Base-by-base conservation (phyloP, 2,888 invertebrate species). In the Pyrgus malvae region DNA sequence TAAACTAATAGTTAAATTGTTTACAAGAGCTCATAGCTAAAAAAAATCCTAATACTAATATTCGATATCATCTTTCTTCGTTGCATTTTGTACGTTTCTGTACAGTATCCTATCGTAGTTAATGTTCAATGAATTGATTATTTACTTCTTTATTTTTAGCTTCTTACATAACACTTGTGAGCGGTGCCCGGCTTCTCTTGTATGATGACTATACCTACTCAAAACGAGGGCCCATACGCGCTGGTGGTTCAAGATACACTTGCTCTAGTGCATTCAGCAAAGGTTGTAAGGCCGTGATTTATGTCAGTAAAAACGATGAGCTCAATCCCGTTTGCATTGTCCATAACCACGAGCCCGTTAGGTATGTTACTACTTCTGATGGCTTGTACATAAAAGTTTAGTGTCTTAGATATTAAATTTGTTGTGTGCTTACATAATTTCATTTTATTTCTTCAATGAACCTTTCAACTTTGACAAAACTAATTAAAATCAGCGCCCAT, bases 211-310 rank as follows among this genome's bases (percentile, higher is more conserved):
- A 72, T 56, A 70, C 78, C 0, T 83, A 66, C 61, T 76, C 57
- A 29, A 76, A 59, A 48, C 70, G 68, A 38, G 72, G 76, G 0
- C 12, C 37, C 0, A 57, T 74, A 1, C 56, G 72, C 1, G 58
- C 62, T 4, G 70, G 73, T 2, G 80, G 79, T 0, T 65, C 63
- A 7, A 63, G 82, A n/a, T 82, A 69, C 53, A 67, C 62, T 4
- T 83, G 83, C 37, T 81, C 78, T 2, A 64, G 60, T 12, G 53
- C 59, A 3, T 35, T 38, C 7, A 70, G 65, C 40, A 74, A 67
- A 27, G 50, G 42, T 0, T 81, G 82, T 56, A 74, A 70, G 35
- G 79, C 80, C 0, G 69, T 68, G 38, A 61, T 68, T 1, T 74
- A 79, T 35, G 65, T 79, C 3, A 62, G 51, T 27, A 53, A 46